Conservation (phyloP, 2,888 invertebrate species). For the Megalurothrips usitatus region DNA sequence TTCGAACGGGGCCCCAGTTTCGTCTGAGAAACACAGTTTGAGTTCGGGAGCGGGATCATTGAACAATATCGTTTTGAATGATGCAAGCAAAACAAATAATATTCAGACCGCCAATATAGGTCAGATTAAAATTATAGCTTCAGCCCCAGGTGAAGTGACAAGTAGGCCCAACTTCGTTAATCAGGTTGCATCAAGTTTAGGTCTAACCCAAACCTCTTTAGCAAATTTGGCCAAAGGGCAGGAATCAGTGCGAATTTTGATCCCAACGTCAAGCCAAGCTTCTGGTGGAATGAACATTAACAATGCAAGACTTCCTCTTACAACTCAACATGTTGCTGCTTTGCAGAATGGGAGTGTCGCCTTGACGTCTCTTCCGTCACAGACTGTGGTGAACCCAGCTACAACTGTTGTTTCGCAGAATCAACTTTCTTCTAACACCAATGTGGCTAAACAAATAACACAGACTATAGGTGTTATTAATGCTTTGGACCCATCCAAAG, state of each 20-base stretch:
- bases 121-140: slow-evolving; percentile 6
- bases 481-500: slow-evolving; percentile 38
- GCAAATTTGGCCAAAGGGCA: slow-evolving; percentile 20
- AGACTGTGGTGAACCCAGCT: slow-evolving; percentile 38
- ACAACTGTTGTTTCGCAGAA: slow-evolving; percentile 34
- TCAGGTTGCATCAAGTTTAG: slow-evolving; percentile 5
- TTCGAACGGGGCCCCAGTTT: slow-evolving; percentile 62
- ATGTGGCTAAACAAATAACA: slow-evolving; percentile 39
- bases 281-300: slow-evolving; percentile 18
- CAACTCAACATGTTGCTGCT: slow-evolving; percentile 24
- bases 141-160: neutral
- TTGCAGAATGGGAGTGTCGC: slow-evolving; percentile 23
- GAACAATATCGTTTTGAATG: slow-evolving; percentile 44
- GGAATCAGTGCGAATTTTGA: slow-evolving; percentile 17
- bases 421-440: slow-evolving; percentile 36
- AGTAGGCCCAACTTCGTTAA: slow-evolving; percentile 17
- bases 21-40: slow-evolving; percentile 57
- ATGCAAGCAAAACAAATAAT: slow-evolving; percentile 39
- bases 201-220: slow-evolving; percentile 14
- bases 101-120: slow-evolving; percentile 11
- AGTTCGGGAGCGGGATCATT: slow-evolving; percentile 54
- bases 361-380: slow-evolving; percentile 33
- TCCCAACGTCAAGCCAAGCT: slow-evolving; percentile 1
- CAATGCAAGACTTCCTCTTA: slow-evolving; percentile 23
- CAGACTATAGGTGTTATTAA: slow-evolving; percentile 38